Base-by-base conservation (phyloP, 1,140 invertebrate genomes). In the Philaenus spumarius region DNA sequence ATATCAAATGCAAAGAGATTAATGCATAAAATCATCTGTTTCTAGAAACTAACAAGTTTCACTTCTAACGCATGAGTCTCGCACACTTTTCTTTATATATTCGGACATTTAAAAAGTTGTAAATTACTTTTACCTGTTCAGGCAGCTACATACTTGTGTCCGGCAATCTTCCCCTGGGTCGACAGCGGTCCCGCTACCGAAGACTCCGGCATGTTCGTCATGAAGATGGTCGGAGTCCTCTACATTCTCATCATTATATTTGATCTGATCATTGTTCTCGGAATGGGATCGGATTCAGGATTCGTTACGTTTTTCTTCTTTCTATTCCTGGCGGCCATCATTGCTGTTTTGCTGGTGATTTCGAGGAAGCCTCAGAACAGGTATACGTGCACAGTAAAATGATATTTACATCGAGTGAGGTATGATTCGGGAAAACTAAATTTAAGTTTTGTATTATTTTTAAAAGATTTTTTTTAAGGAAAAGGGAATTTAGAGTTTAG, bases 311-410 rank as follows among this genome's bases (percentile, higher is more conserved):
- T 87, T 57, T 70, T 90, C 62, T 77, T 91, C 68, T 78, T 84
- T 48, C 48, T 83, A 17, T 83, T 92, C 65, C 75, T 93, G 46
- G 74, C 89, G 42, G 83, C 79, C 59, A 92, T 94, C 67, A 74
- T 94, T 62, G 79, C 77, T 56, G 82, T 90, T 65, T 77, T 93
- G 48, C 77, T 93, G 39, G 78, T 86, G 53, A 94, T 95, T 64
- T 93, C 90, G 2, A 81, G 90, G 68, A 91, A 93, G 75, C 90
- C 92, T 39, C 92, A 95, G 75, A 93, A 93, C 73, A 90, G 87
- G 90, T 93, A 76, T 56, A 37, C 77, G 35, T 37, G 35, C 35
- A 9, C n/a, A 37, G 7, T 37, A 7, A 7, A 37, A 9, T n/a
- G n/a, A n/a, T n/a, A n/a, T n/a, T n/a, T n/a, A n/a, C n/a, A n/a